Evolutionary conservation across 1,140 invertebrate species (phyloP).

Genomic region (Drosophila sproati): DNA sequence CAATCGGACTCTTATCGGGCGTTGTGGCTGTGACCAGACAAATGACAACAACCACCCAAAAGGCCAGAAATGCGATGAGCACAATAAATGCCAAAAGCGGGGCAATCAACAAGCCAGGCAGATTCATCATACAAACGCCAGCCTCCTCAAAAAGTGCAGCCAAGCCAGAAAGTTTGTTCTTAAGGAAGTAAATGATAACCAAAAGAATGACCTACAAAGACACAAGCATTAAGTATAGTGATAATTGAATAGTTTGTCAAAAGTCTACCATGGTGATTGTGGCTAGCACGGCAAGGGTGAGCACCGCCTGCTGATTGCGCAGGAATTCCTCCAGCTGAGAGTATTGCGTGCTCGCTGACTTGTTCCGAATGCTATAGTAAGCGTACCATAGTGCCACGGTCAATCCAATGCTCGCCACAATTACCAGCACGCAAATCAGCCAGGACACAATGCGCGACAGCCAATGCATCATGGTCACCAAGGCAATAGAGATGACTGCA

Average conservation of each 20-base stretch:
- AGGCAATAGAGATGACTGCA: constrained; percentile 91
- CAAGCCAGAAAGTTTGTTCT: constrained; percentile 92
- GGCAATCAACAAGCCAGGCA: constrained; percentile 94
- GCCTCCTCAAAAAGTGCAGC: constrained; percentile 94
- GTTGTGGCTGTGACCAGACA: constrained; percentile 87
- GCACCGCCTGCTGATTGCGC: constrained; percentile 93
- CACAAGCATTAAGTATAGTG: neutral
- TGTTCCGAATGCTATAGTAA: constrained; percentile 91
- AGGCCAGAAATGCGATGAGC: constrained; percentile 91
- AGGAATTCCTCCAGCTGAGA: constrained; percentile 90
- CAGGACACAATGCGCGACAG: constrained; percentile 93
- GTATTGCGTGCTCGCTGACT: constrained; percentile 72
- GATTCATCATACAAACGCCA: constrained; percentile 91
- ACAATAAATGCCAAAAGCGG: constrained; percentile 94
- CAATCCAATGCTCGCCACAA: constrained; percentile 90
- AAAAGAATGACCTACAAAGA: constrained; percentile 91
- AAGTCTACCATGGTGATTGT: constrained; percentile 88
- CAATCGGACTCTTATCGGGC: constrained; percentile 84
- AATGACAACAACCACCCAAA: constrained; percentile 94
- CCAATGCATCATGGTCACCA: constrained; percentile 94
- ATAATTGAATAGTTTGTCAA: neutral
- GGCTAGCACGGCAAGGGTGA: constrained; percentile 93
- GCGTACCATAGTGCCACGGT: constrained; percentile 95
- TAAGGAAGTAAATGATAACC: constrained; percentile 91
- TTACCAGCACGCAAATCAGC: constrained; percentile 93